Conservation (phyloP, 2,797 vertebrate species). For the Tenualosa thibaudeaui region DNA sequence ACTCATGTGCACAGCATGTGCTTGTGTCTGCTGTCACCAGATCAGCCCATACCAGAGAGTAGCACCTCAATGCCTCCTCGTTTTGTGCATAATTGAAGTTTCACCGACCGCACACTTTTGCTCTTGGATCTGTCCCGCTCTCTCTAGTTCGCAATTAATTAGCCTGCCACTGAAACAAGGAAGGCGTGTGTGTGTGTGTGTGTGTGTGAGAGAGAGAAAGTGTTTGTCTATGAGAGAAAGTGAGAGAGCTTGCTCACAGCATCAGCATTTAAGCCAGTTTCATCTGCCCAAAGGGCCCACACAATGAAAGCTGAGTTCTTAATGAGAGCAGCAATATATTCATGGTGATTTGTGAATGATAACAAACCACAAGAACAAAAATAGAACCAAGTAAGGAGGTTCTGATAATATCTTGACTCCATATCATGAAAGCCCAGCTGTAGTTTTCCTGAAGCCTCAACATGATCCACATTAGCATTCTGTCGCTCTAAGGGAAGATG, state of each 20-base stretch:
- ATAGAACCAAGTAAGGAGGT: not conserved
- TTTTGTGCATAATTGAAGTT: not conserved
- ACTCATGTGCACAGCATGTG: not conserved
- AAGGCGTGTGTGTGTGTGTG: not conserved
- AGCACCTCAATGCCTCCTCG: not conserved
- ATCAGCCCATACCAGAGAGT: not conserved
- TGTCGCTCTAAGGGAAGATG: not conserved
- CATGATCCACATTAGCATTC: not conserved
- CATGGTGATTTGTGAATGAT: not conserved
- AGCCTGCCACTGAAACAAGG: not conserved
- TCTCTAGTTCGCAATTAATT: constrained; percentile 5
- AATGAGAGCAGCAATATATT: constrained; percentile 11
- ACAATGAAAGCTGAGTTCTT: not conserved
- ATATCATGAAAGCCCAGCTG: not conserved
- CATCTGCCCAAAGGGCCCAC: not conserved
- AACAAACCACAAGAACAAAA: constrained; percentile 3
- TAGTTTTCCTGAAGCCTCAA: not conserved
- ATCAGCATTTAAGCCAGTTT: not conserved
- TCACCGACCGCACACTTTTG: not conserved
- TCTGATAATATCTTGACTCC: not conserved
- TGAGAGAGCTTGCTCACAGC: not conserved
- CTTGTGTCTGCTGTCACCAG: not conserved
- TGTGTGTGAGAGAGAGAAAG: not conserved
- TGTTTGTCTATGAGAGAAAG: not conserved
- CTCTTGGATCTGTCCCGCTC: not conserved